Conservation (phyloP, 92 coral and sea anemone species). For the Scolanthus callimorphus region DNA sequence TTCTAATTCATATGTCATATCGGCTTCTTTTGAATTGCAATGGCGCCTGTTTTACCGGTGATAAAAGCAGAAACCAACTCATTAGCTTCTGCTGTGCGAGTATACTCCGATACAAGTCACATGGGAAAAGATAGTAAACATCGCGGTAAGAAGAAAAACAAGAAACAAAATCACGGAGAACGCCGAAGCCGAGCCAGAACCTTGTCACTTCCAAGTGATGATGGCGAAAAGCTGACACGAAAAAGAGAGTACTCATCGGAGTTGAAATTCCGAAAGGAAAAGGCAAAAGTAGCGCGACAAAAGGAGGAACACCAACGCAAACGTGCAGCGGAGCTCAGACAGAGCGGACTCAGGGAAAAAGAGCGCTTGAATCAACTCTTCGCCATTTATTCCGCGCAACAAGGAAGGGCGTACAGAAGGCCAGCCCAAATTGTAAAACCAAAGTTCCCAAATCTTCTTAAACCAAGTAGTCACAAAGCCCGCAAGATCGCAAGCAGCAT, state of each 20-base stretch:
- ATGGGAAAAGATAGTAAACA: slow-evolving; percentile 35
- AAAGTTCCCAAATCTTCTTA: slow-evolving; percentile 71
- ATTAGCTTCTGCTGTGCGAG: slow-evolving; percentile 56
- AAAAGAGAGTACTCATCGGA: slow-evolving; percentile 59
- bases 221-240: slow-evolving; percentile 45
- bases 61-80: slow-evolving; percentile 51
- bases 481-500: slow-evolving; percentile 9
- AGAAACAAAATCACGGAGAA: slow-evolving; percentile 9
- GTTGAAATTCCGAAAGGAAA: slow-evolving; percentile 46
- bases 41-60: slow-evolving; percentile 46
- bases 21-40: not conserved
- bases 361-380: slow-evolving; percentile 62
- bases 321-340: slow-evolving; percentile 32
- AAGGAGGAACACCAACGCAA: slow-evolving; percentile 20
- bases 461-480: slow-evolving; percentile 3
- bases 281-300: slow-evolving; percentile 38
- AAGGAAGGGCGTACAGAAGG: slow-evolving; percentile 67
- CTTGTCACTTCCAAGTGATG: slow-evolving; percentile 16
- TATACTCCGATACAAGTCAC: slow-evolving; percentile 61
- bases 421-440: slow-evolving; percentile 67
- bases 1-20: too few species aligned
- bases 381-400: slow-evolving; percentile 81
- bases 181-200: slow-evolving; percentile 5
- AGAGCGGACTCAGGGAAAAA: slow-evolving; percentile 61
- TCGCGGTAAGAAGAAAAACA: slow-evolving; percentile 37